These are phyloP conservation scores for Melanotaenia duboulayi DNA, from an alignment of 2,113 vertebrate genomes.

Conservation along the genomic window DNA sequence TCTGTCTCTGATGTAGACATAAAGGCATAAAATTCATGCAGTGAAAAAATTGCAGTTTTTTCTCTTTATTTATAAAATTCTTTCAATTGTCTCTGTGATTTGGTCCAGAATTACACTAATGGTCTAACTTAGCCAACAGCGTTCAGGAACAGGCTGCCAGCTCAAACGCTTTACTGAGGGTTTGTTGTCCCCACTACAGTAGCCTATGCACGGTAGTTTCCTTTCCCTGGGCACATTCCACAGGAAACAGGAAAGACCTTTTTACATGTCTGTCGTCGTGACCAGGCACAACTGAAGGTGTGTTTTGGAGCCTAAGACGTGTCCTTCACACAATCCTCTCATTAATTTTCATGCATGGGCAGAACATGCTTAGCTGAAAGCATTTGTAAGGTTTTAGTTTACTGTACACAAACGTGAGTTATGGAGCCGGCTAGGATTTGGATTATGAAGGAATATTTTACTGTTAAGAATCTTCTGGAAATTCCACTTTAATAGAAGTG, in stretches of 20 bases:
- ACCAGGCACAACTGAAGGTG: constrained; percentile 22
- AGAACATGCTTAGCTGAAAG: constrained; percentile 12
- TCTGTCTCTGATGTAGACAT: constrained; percentile 12
- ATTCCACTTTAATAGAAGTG: constrained; percentile 21
- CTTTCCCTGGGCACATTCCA: constrained; percentile 48
- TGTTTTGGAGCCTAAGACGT: neutral
- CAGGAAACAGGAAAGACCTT: constrained; percentile 58
- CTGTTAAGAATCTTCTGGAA: constrained; percentile 1
- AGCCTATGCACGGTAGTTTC: constrained; percentile 26
- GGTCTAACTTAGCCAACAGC: constrained; percentile 52
- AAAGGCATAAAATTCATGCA: neutral
- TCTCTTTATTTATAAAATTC: constrained; percentile 8
- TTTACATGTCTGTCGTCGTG: constrained; percentile 35
- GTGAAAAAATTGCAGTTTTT: constrained; percentile 7
- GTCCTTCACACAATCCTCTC: neutral
- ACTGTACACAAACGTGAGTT: neutral
- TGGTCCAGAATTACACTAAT: constrained; percentile 37
- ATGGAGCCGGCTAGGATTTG: constrained; percentile 7
- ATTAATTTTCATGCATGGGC: neutral
- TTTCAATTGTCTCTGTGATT: constrained; percentile 19
- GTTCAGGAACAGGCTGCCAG: constrained; percentile 43
- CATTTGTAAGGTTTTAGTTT: constrained; percentile 28
- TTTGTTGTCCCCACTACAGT: constrained; percentile 15
- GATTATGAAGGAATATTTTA: constrained; percentile 13
- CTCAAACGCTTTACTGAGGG: constrained; percentile 39